Conservation (phyloP, 2,888 invertebrate genomes). For the Hirtodrosophila alboralis region DNA sequence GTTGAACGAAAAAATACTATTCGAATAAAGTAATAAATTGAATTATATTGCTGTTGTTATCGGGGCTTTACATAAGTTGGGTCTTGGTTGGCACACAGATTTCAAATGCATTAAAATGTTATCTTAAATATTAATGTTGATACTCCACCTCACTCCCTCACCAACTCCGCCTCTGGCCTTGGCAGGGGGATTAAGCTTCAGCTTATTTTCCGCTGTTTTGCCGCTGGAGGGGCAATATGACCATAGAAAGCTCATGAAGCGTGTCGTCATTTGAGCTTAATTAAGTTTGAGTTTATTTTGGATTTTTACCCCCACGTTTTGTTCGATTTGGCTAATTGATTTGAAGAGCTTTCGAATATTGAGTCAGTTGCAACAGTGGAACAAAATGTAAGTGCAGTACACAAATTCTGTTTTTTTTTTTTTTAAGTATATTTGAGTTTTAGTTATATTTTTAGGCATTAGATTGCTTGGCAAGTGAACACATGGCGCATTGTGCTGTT, state of each 20-base stretch:
- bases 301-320: constrained; percentile 25
- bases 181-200: constrained; percentile 9
- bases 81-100: too few species aligned
- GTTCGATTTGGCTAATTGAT: constrained; percentile 58
- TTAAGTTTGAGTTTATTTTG: constrained; percentile 17
- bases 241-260: constrained; percentile 24
- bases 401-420: constrained; percentile 2
- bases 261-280: constrained; percentile 42
- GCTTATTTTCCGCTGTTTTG: constrained; percentile 7
- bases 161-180: neutral
- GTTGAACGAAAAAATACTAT: too few species aligned
- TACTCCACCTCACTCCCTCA: too few species aligned
- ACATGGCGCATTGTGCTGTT: constrained; percentile 23
- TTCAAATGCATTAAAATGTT: too few species aligned
- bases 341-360: constrained; percentile 49
- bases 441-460: constrained; percentile 47
- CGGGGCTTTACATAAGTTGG: too few species aligned
- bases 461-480: constrained; percentile 66
- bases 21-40: too few species aligned
- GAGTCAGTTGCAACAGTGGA: constrained; percentile 22
- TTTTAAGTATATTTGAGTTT: constrained; percentile 39
- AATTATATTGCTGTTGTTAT: too few species aligned
- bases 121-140: too few species aligned
- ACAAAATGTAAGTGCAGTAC: constrained; percentile 1
- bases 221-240: constrained; percentile 10